These are phyloP conservation scores for Microctonus hyperodae DNA, from an alignment of 2,888 invertebrate species.

Conservation along the genomic window DNA sequence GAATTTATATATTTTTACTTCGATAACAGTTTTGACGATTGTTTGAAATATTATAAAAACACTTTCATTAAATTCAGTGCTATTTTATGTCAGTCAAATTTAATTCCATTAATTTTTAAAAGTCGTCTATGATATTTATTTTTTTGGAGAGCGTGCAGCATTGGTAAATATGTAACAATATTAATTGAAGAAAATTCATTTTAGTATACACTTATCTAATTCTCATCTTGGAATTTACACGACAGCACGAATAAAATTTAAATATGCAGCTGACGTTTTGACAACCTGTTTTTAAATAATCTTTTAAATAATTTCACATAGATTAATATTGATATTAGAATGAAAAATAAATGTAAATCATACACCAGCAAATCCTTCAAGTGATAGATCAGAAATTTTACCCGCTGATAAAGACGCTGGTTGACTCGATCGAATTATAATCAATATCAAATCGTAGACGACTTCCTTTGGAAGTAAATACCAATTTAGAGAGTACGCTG, in stretches of 20 bases:
- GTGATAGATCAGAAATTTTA: constrained; percentile 53
- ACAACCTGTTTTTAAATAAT: constrained; percentile 42
- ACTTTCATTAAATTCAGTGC: too few relatives aligned
- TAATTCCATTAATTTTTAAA: not conserved
- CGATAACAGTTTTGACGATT: not conserved
- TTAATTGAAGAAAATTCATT: too few relatives aligned
- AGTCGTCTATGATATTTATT: too few relatives aligned
- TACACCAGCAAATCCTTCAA: constrained; percentile 52
- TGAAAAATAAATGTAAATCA: constrained; percentile 26
- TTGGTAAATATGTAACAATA: too few relatives aligned
- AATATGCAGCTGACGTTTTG: constrained; percentile 53
- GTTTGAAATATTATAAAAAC: too few relatives aligned
- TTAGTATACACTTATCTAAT: too few relatives aligned
- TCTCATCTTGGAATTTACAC: constrained; percentile 31
- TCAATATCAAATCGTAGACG: constrained; percentile 41
- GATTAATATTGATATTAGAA: not conserved
- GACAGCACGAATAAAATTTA: constrained; percentile 51
- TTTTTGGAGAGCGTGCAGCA: too few relatives aligned
- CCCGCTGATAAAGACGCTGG: constrained; percentile 52
- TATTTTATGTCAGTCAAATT: not conserved
- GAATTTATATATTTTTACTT: not conserved
- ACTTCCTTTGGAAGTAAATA: constrained; percentile 44
- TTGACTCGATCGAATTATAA: constrained; percentile 48
- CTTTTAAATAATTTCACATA: not conserved
- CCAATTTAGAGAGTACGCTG: constrained; percentile 49